Percentiles rank a stretch among this genome's conserved stretches.
Evolutionary conservation across 1,140 invertebrate species (phyloP).

Genomic region (Uloborus diversus): DNA sequence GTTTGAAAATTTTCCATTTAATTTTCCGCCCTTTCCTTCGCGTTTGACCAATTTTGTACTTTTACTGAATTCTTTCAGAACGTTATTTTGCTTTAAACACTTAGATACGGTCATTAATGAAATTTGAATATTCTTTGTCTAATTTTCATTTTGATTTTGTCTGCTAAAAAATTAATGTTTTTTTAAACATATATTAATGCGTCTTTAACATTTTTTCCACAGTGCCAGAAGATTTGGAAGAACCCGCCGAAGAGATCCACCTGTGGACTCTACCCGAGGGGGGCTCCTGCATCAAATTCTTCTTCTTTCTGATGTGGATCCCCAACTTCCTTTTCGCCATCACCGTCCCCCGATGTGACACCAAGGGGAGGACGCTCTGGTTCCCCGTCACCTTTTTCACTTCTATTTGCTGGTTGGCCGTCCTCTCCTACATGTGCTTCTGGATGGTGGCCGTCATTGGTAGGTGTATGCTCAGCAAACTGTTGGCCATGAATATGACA

Average conservation of each 20-base stretch:
- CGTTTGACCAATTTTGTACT: too few relatives aligned
- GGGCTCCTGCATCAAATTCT: slow-evolving; percentile 65
- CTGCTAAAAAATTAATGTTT: too few relatives aligned
- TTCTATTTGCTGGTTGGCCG: slow-evolving; percentile 89
- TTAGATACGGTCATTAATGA: too few relatives aligned
- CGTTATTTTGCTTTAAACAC: too few relatives aligned
- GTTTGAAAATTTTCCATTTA: too few relatives aligned
- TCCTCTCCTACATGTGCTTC: slow-evolving; percentile 85
- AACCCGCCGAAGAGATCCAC: slow-evolving; percentile 1
- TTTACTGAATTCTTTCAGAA: too few relatives aligned
- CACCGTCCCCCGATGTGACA: slow-evolving; percentile 81
- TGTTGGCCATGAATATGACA: too few relatives aligned
- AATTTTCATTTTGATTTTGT: too few relatives aligned
- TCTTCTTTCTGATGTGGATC: slow-evolving; percentile 79
- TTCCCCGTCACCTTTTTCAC: slow-evolving; percentile 85
- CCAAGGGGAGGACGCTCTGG: slow-evolving; percentile 78
- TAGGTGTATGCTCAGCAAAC: too few relatives aligned
- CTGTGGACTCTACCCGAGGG: slow-evolving; percentile 11
- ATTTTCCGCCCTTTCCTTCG: too few relatives aligned
- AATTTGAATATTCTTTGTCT: too few relatives aligned
- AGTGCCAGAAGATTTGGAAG: slow-evolving; percentile 29
- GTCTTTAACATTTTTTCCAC: background rate
- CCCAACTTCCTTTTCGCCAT: slow-evolving; percentile 75
- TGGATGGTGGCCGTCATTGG: slow-evolving; percentile 94
- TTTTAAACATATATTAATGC: too few relatives aligned